A percentile compares a stretch with the other conserved stretches of the same genome.
Conservation (phyloP, 2,888 invertebrate genomes). For the Bedellia somnulentella region DNA sequence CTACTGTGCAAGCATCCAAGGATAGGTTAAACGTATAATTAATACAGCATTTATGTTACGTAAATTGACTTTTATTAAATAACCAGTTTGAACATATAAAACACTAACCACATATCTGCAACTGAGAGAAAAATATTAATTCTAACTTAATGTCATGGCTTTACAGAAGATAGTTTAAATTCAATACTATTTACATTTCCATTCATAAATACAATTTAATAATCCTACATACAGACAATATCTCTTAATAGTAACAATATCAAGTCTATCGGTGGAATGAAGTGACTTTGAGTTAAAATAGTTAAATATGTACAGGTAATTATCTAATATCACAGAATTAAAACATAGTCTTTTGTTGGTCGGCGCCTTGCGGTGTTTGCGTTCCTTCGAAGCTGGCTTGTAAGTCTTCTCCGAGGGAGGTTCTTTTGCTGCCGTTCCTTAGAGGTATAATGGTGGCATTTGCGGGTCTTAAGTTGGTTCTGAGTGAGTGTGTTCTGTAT, state of each 20-base stretch:
- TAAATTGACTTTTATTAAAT: not conserved
- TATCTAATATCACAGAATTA: conserved; percentile 49
- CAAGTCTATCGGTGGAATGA: conserved; percentile 31
- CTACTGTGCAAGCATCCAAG: too few species aligned
- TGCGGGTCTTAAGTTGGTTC: conserved; percentile 27
- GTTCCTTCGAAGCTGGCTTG: conserved; percentile 14
- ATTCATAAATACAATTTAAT: too few species aligned
- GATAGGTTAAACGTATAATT: not conserved
- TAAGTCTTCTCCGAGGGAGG: conserved; percentile 29
- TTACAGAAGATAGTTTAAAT: too few species aligned
- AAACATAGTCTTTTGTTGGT: conserved; percentile 45
- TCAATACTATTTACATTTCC: too few species aligned
- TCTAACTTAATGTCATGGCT: too few species aligned
- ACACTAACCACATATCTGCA: too few species aligned
- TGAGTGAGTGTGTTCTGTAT: conserved; percentile 32
- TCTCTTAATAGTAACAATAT: not conserved
- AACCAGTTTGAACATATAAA: too few species aligned
- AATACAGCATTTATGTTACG: conserved; percentile 1
- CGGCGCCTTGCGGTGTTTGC: too few species aligned
- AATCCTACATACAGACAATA: too few species aligned
- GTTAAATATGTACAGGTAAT: conserved; percentile 7
- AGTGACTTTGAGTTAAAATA: conserved; percentile 1
- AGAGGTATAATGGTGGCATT: conserved; percentile 47
- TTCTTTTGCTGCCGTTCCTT: conserved; percentile 35
- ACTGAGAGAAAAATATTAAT: too few species aligned